Base-by-base conservation (phyloP, 2,113 vertebrate genomes). In the Lepisosteus oculatus region DNA sequence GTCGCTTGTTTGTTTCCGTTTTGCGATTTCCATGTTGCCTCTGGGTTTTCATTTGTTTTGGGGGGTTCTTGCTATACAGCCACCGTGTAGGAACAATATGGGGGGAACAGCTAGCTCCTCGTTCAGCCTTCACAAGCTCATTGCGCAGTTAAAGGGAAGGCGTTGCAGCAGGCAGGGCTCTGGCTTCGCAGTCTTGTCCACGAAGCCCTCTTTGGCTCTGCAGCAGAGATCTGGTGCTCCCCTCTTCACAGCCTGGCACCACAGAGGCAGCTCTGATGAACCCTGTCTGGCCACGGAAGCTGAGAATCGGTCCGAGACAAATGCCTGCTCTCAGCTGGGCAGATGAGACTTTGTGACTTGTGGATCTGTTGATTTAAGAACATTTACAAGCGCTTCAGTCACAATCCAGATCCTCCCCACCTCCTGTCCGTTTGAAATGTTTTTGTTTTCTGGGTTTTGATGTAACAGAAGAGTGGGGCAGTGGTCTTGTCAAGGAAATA, bases 111-210 rank as follows among this genome's bases (percentile, higher is more conserved):
- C 29, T 29, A 29, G 29, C 29, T 29, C 29, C 29, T 29, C 29
- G 29, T 29, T 1, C 29, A 29, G 29, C 29, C 29, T 29, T 29
- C 29, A 29, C 29, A 29, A 29, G 29, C 29, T 29, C 29, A n/a
- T 67, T 71, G 63, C 69, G 68, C 6, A 55, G 69, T 71, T 64
- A 76, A 51, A 69, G 68, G 0, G 0, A 54, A 72, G 76, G 9
- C 5, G 72, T 17, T 56, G 51, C 68, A 47, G 14, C 14, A 6
- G 9, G 2, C 0, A 2, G 67, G 78, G n/a, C 0, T 0, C 66
- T 69, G 0, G 0, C 8, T 64, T 2, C 6, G 17, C 17, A 47
- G n/a, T 67, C 13, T 43, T 51, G 17, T 71, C 54, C 2, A 29
- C n/a, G 69, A 0, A 7, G 57, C 47, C 17, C 29, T 71, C 64